Evolutionary conservation across 2,113 vertebrate species (phyloP).

Genomic region (Psophia crepitans): DNA sequence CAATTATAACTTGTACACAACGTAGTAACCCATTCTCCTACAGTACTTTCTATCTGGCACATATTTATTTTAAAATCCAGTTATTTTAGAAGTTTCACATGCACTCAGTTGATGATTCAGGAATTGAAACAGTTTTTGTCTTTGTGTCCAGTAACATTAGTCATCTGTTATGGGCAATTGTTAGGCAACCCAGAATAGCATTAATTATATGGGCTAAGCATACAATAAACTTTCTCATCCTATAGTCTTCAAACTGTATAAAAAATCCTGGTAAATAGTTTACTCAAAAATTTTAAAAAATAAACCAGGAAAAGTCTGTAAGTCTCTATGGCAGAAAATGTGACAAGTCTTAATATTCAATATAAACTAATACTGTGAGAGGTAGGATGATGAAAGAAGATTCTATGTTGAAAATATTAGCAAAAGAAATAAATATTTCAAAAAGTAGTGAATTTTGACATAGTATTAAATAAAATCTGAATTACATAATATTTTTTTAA

Average conservation of each 20-base stretch:
- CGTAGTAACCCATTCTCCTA: not conserved
- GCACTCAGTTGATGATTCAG: not conserved
- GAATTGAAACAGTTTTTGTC: not conserved
- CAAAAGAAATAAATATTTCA: not conserved
- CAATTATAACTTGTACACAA: not conserved
- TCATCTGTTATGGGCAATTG: not conserved
- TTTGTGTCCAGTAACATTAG: not conserved
- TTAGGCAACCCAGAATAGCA: not conserved
- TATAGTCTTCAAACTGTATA: not conserved
- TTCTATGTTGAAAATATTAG: not conserved
- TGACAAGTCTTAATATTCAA: not conserved
- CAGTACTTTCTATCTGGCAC: not conserved
- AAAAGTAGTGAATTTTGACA: not conserved
- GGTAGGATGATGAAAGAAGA: not conserved
- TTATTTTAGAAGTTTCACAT: not conserved
- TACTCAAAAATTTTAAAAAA: not conserved
- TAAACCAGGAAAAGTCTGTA: not conserved
- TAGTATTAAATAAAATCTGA: not conserved
- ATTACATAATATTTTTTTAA: not conserved
- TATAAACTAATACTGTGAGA: not conserved
- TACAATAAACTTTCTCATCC: not conserved
- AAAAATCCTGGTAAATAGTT: not conserved
- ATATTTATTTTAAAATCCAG: not conserved
- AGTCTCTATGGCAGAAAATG: not conserved
- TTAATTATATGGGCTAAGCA: not conserved